These are phyloP conservation scores for Oenanthe melanoleuca DNA, from an alignment of 2,113 vertebrate genomes.

Conservation along the genomic window DNA sequence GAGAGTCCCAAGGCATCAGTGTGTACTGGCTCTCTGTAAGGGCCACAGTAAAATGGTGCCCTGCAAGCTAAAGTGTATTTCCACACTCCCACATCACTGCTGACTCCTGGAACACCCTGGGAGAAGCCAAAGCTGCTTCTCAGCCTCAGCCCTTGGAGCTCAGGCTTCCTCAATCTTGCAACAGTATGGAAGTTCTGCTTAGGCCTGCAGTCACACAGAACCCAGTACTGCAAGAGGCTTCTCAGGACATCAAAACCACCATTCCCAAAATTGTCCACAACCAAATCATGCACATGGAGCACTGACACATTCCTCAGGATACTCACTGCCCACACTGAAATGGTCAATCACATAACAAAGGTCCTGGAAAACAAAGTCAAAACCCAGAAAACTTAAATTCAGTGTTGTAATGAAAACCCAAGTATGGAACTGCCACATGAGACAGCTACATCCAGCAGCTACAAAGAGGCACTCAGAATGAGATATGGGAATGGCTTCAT, in stretches of 20 bases:
- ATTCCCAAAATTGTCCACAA: neutral
- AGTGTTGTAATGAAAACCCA: neutral
- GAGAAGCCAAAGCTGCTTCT: neutral
- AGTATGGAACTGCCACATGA: neutral
- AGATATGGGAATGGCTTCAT: neutral
- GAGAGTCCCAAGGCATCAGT: neutral
- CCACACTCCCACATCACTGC: neutral
- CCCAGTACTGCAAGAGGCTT: neutral
- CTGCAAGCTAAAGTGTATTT: neutral
- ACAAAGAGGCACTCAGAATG: neutral
- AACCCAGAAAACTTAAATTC: neutral
- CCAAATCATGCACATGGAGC: neutral
- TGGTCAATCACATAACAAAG: neutral
- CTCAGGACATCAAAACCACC: neutral
- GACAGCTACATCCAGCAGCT: neutral
- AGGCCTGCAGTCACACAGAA: neutral
- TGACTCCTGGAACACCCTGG: neutral
- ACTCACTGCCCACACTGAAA: neutral
- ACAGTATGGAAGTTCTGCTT: neutral
- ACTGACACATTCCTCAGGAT: neutral
- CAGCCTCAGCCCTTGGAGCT: neutral
- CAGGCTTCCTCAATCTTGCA: neutral
- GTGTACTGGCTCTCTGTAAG: neutral
- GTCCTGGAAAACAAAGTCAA: neutral
- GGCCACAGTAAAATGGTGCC: neutral